Evolutionary conservation across 2,113 vertebrate genomes (phyloP).

Genomic region (Gorsachius goisagi): DNA sequence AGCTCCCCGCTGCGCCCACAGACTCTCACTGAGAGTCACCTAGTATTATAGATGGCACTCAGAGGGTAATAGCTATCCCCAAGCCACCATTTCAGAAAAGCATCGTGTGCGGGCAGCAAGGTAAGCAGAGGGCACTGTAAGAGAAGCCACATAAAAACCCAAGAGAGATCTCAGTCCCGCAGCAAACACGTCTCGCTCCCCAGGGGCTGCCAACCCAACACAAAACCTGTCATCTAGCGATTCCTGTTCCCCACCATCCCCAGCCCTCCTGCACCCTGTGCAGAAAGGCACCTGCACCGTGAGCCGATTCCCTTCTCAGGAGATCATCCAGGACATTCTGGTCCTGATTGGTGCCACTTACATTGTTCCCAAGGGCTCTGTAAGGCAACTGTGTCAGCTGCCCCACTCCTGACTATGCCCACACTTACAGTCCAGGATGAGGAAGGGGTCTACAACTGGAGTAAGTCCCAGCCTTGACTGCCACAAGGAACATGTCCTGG

Average conservation of each 20-base stretch:
- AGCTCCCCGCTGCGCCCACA: neutral
- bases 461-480: neutral
- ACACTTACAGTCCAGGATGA: neutral
- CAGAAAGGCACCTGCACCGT: neutral
- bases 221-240: neutral
- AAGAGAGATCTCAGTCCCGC: neutral
- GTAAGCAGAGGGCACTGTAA: neutral
- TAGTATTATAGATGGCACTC: neutral
- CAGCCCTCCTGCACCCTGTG: neutral
- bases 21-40: neutral
- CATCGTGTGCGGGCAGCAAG: neutral
- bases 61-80: neutral
- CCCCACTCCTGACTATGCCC: neutral
- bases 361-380: neutral
- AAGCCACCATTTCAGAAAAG: neutral
- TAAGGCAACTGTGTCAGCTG: neutral
- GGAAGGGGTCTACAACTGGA: neutral
- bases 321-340: neutral
- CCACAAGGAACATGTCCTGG: neutral
- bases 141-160: neutral
- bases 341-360: neutral
- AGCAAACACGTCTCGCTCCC: neutral
- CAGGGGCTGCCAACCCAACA: neutral
- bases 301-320: neutral
- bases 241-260: neutral